Conservation (phyloP, 2,888 invertebrate genomes). For the Macrostomum cliftonense region DNA sequence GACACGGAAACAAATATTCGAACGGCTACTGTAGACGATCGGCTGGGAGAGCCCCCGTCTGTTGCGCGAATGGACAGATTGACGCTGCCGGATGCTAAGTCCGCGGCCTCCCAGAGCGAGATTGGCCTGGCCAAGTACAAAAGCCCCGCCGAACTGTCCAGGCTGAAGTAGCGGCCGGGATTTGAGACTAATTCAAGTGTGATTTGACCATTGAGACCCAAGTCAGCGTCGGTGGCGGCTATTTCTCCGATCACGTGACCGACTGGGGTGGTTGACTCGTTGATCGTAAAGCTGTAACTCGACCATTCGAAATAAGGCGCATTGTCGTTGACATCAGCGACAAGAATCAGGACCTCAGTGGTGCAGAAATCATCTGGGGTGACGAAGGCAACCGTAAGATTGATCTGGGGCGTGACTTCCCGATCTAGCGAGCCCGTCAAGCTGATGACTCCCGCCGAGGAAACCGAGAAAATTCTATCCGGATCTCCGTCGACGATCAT, state of each 20-base stretch:
- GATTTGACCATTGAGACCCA: slow-evolving; percentile 14
- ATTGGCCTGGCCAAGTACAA: no score
- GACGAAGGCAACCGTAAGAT: slow-evolving; percentile 56
- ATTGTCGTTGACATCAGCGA: slow-evolving; percentile 80
- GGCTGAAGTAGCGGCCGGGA: no score
- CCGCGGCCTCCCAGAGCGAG: no score
- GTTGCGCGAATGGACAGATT: no score
- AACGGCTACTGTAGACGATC: no score
- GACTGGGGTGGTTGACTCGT: slow-evolving; percentile 63
- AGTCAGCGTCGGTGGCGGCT: slow-evolving; percentile 24
- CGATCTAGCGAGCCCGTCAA: slow-evolving; percentile 62
- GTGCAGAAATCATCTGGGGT: neutral
- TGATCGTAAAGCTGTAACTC: slow-evolving; percentile 71
- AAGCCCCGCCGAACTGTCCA: no score
- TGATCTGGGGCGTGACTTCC: slow-evolving; percentile 57
- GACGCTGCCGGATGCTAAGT: no score
- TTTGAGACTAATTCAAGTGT: neutral
- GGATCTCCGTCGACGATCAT: slow-evolving; percentile 59
- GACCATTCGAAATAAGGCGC: slow-evolving; percentile 78
- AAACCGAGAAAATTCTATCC: slow-evolving; percentile 56
- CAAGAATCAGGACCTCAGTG: slow-evolving; percentile 17
- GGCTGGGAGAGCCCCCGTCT: no score
- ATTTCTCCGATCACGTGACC: slow-evolving; percentile 49
- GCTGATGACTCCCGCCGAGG: slow-evolving; percentile 58
- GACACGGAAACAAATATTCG: no score